Evolutionary conservation across 2,888 invertebrate species (phyloP).

Genomic region (Allygus modestus): DNA sequence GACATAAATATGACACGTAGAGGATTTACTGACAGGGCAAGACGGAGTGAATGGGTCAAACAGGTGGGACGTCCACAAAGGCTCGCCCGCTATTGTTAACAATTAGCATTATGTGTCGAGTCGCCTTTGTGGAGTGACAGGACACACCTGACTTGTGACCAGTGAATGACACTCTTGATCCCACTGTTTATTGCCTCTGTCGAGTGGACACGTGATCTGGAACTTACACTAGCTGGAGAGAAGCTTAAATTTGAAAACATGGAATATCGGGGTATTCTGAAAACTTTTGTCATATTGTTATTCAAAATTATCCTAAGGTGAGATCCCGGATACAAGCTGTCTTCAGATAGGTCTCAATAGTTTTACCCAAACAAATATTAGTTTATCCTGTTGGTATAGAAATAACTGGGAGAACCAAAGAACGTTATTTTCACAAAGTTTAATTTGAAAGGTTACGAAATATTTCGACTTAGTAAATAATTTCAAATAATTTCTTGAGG

Average conservation of each 20-base stretch:
- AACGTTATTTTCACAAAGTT: too few species aligned
- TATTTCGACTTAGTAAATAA: too few species aligned
- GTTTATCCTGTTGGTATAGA: too few species aligned
- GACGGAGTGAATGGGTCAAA: background rate
- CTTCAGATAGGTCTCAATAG: too few species aligned
- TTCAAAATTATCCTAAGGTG: too few species aligned
- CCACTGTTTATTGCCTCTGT: background rate
- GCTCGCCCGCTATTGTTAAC: conserved; percentile 7
- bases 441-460: too few species aligned
- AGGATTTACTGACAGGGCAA: conserved; percentile 7
- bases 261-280: too few species aligned
- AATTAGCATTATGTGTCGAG: conserved; percentile 21
- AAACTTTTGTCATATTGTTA: too few species aligned
- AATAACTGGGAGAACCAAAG: too few species aligned
- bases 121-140: background rate
- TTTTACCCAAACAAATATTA: too few species aligned
- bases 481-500: too few species aligned
- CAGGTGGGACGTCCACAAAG: conserved; percentile 13
- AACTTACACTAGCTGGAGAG: background rate
- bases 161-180: background rate
- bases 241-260: background rate
- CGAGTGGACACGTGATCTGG: background rate
- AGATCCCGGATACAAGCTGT: too few species aligned
- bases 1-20: conserved; percentile 21
- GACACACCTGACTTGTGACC: background rate